These are phyloP conservation scores for Cathartes aura DNA, from an alignment of 2,113 vertebrate genomes.

Conservation along the genomic window DNA sequence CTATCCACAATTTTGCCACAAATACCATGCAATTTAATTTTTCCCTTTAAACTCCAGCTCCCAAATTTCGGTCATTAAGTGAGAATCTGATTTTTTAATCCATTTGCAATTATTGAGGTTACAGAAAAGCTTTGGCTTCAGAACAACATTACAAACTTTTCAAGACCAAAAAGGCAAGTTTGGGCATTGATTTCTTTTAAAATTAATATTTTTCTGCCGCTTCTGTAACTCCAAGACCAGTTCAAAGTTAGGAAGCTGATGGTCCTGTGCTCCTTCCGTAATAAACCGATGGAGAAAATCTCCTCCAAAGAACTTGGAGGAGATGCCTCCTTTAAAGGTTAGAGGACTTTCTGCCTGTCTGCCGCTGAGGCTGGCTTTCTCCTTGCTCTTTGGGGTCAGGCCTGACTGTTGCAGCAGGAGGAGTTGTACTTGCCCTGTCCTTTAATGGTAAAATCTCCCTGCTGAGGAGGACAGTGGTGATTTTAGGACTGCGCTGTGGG, in stretches of 20 bases:
- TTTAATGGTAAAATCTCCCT: neutral
- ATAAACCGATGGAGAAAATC: too few relatives aligned
- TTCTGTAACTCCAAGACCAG: neutral
- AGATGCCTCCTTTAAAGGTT: neutral
- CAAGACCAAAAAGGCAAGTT: neutral
- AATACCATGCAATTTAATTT: neutral
- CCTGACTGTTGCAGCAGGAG: neutral
- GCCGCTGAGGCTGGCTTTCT: neutral
- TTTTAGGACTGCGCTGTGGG: neutral
- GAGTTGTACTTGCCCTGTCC: neutral
- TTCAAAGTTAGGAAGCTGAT: neutral
- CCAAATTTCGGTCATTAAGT: neutral
- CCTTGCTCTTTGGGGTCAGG: neutral
- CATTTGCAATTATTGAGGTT: neutral
- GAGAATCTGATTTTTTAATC: neutral
- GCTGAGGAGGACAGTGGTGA: too few relatives aligned
- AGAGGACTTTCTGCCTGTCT: neutral
- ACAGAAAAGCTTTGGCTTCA: neutral
- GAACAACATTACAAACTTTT: neutral
- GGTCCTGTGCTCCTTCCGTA: neutral
- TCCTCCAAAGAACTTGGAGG: neutral
- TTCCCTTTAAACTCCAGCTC: neutral
- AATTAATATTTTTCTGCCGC: neutral
- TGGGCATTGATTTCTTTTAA: neutral
- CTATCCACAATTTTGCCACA: neutral